These are phyloP conservation scores for Papilio glaucus DNA, from an alignment of 1,140 invertebrate genomes.

Conservation along the genomic window DNA sequence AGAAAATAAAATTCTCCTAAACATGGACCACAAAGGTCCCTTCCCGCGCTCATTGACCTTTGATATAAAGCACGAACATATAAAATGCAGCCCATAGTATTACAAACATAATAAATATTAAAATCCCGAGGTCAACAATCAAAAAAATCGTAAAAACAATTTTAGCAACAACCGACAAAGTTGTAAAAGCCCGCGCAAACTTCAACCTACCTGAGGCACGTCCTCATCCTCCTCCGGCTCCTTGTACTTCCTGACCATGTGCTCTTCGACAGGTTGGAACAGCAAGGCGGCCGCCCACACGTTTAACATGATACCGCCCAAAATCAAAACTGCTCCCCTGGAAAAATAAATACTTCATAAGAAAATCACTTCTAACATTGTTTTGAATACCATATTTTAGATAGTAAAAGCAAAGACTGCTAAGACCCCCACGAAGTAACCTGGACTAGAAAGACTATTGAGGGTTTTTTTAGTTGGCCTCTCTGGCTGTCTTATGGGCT, in stretches of 20 bases:
- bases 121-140: not conserved
- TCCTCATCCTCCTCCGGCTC: conserved; percentile 70
- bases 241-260: conserved; percentile 86
- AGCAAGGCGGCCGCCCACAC: conserved; percentile 92
- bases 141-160: not conserved
- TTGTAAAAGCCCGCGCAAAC: not conserved
- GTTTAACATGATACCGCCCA: conserved; percentile 92
- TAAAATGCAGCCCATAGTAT: too few species aligned
- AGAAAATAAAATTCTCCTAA: too few species aligned
- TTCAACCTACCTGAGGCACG: conserved; percentile 61
- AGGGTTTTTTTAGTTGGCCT: too few species aligned
- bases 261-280: conserved; percentile 92
- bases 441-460: too few species aligned
- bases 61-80: too few species aligned
- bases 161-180: not conserved
- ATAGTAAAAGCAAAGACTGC: too few species aligned
- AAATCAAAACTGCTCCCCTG: conserved; percentile 91
- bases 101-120: too few species aligned
- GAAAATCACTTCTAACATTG: not conserved
- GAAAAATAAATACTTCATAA: conserved; percentile 42
- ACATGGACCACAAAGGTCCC: too few species aligned
- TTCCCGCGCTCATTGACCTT: too few species aligned
- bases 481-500: too few species aligned
- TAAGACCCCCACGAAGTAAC: too few species aligned
- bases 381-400: too few species aligned